A percentile compares a stretch with the other conserved stretches of the same genome.
Evolutionary conservation across 1,140 invertebrate genomes (phyloP).

Genomic region (Microplitis demolitor): DNA sequence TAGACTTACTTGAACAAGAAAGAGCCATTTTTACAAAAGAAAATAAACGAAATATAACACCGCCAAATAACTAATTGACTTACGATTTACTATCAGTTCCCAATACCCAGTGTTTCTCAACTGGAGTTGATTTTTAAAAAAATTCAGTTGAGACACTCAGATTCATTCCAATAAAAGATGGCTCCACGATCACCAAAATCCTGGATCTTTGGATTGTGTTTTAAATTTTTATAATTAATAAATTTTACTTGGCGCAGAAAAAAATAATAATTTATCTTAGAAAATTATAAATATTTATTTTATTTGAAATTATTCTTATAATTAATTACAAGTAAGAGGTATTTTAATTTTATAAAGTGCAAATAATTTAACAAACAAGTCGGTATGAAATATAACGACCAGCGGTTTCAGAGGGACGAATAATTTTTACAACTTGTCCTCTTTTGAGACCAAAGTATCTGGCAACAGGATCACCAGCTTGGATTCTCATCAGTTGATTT

Average conservation of each 20-base stretch:
- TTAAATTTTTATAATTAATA: too few species aligned
- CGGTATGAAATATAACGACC: conserved; percentile 98
- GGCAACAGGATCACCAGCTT: conserved; percentile 96
- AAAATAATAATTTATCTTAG: too few species aligned
- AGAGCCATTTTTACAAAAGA: conserved; percentile 60
- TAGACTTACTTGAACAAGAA: conserved; percentile 64
- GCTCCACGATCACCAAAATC: too few species aligned
- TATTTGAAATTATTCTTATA: background rate
- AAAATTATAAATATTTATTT: background rate
- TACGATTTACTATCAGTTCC: too few species aligned
- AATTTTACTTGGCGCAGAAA: too few species aligned
- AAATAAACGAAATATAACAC: background rate
- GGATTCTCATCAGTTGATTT: conserved; percentile 98
- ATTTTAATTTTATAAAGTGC: background rate
- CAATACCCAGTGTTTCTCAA: too few species aligned
- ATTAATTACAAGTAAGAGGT: background rate
- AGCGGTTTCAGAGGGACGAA: conserved; percentile 95
- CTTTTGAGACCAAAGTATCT: conserved; percentile 96
- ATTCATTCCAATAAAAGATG: too few species aligned
- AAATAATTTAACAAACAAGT: conserved; percentile 79
- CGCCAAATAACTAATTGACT: background rate
- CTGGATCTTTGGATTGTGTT: too few species aligned
- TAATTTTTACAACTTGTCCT: conserved; percentile 98
- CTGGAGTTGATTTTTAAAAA: too few species aligned
- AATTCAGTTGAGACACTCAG: too few species aligned